phyloP scores from a whole-genome alignment of 2,797 vertebrate species.

The Toxotes lorentzi region DNA sequence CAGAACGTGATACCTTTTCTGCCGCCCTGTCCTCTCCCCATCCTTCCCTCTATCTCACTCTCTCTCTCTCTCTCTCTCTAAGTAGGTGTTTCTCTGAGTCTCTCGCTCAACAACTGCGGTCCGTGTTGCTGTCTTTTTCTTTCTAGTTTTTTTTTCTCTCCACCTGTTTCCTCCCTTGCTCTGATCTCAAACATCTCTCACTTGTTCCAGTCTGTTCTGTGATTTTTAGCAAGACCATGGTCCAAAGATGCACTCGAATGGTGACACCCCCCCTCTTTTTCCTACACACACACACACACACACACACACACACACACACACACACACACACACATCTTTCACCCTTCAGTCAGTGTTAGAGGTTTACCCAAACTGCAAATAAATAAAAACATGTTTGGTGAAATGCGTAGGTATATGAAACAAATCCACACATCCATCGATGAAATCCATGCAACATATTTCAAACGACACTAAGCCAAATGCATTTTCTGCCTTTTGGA shows the following conservation, averaged over 20 bases:
- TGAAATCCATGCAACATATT: neutral
- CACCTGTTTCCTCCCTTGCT: neutral
- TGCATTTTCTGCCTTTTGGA: neutral
- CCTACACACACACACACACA: neutral
- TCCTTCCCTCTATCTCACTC: neutral
- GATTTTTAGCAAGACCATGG: neutral
- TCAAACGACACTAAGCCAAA: neutral
- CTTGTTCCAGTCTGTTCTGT: neutral
- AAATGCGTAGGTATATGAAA: neutral
- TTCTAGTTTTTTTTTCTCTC: neutral
- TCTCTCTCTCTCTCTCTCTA: slow-evolving; percentile 3
- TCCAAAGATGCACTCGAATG: slow-evolving; percentile 14
- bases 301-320: neutral
- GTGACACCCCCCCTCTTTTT: neutral
- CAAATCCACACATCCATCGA: neutral
- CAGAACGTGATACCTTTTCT: slow-evolving; percentile 80
- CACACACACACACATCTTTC: neutral
- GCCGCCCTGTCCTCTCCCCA: slow-evolving; percentile 26
- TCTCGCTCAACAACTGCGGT: slow-evolving; percentile 20
- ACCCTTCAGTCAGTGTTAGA: neutral
- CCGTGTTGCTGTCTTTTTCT: neutral
- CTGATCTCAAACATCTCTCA: slow-evolving; percentile 8
- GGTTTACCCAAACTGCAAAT: neutral
- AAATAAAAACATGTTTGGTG: neutral
- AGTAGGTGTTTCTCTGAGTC: slow-evolving; percentile 24